These are phyloP conservation scores for Gymnorhina tibicen DNA, from an alignment of 2,113 vertebrate species.

Conservation along the genomic window DNA sequence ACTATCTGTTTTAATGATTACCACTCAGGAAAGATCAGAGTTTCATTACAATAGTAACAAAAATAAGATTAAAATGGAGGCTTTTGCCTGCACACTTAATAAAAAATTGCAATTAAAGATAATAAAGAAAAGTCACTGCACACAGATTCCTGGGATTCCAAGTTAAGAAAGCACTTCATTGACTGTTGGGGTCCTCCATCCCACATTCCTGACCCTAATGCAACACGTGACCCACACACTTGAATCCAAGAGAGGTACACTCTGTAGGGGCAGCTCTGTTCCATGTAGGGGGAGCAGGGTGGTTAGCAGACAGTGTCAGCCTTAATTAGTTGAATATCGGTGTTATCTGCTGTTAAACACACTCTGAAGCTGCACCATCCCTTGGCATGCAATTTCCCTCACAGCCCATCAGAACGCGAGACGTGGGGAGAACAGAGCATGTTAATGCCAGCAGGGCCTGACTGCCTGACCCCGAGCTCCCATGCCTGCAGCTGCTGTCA, in stretches of 20 bases:
- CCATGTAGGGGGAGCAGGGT: rapidly evolving
- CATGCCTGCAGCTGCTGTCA: not conserved
- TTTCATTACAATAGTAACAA: not conserved
- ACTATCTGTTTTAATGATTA: not conserved
- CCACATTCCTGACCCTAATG: not conserved
- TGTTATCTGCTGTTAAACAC: not conserved
- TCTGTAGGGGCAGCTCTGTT: not conserved
- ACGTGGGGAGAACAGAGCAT: not conserved
- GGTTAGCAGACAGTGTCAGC: not conserved
- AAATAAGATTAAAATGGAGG: not conserved
- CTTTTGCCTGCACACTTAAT: not conserved
- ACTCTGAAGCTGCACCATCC: not conserved
- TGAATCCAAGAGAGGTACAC: rapidly evolving
- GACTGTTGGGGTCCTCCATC: not conserved
- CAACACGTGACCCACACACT: rapidly evolving
- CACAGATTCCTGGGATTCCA: not conserved
- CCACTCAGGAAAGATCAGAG: not conserved
- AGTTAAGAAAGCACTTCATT: not conserved
- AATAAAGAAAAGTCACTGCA: not conserved
- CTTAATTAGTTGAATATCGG: not conserved
- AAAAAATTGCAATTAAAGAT: not conserved
- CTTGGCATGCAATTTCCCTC: not conserved
- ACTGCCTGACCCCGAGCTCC: not conserved
- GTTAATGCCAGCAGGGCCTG: not conserved
- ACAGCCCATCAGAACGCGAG: not conserved